Base-by-base conservation (phyloP, 2,113 vertebrate genomes). In the Haemorhous mexicanus region DNA sequence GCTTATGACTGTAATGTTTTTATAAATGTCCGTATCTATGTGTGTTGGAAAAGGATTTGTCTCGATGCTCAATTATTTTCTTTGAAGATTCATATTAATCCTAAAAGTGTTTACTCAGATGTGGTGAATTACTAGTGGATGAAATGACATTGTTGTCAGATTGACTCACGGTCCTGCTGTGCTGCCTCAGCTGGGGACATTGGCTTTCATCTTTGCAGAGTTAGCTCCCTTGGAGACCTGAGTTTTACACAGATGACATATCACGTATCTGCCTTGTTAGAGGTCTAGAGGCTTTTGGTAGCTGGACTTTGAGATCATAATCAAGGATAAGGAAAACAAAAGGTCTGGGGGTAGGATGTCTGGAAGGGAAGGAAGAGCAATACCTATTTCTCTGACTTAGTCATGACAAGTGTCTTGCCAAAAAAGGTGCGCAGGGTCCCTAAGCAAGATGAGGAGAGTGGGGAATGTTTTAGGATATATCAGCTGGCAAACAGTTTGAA, bases 71-170 rank as follows among this genome's bases (percentile, higher is more conserved):
- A 8, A 27, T 73, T 87, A 20, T 73, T 66, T 62, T 77, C 58
- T 89, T 91, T 64, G 81, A 93, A 91, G 62, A 73, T 80, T 90
- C 67, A 56, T 10, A 83, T 91, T 89, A 93, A 82, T 88, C 53
- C 50, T 76, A 14, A 7, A 79, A 92, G 67, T 90, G 70, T 95
- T 96, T 95, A 80, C 92, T 94, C 75, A 96, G 83, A 92, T 96
- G 85, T 50, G 53, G 63, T 73, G 75, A 80, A 69, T 91, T 93
- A 79, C 27, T 73, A 93, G 73, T 80, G 64, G 50, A 90, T 90
- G 72, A 85, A 94, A 86, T 92, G 13, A 69, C 72, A 30, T 53
- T 79, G 41, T 77, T 88, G 72, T 93, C 46, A 66, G 37, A 73
- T 80, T 88, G 80, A 83, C 79, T 93, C 79, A 88, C 69, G 0